Evolutionary conservation across 2,888 invertebrate genomes (phyloP).

Genomic region (Ophion ellenae): DNA sequence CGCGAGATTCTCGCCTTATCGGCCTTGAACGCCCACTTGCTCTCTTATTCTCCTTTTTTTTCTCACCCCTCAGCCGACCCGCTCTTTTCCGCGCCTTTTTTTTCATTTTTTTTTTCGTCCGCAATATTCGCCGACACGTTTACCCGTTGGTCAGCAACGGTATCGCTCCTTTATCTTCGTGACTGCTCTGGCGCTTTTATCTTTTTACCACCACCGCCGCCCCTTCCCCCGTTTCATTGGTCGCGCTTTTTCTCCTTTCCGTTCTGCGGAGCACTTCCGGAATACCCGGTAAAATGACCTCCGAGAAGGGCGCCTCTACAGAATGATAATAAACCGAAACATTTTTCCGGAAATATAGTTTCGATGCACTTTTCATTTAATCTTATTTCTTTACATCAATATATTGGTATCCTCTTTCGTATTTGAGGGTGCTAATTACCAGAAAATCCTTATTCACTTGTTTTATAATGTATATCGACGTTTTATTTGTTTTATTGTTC

Average conservation of each 20-base stretch:
- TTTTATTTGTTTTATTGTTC: too few species aligned
- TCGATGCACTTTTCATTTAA: too few species aligned
- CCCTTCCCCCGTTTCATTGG: slow-evolving; percentile 24
- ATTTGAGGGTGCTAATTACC: neutral
- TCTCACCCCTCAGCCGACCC: neutral
- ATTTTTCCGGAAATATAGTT: too few species aligned
- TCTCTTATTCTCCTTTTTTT: slow-evolving; percentile 8
- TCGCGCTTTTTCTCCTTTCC: neutral
- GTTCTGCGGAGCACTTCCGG: neutral
- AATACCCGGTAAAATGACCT: neutral
- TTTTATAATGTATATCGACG: neutral
- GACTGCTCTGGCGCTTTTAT: slow-evolving; percentile 26
- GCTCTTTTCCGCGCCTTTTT: neutral
- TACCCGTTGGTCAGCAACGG: slow-evolving; percentile 42
- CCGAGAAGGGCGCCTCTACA: neutral
- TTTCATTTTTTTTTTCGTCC: slow-evolving; percentile 13
- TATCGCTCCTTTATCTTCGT: slow-evolving; percentile 57
- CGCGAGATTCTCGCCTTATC: slow-evolving; percentile 34
- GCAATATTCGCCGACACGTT: slow-evolving; percentile 36
- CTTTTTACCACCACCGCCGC: neutral
- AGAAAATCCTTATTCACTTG: neutral
- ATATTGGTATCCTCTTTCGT: neutral
- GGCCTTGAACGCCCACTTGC: slow-evolving; percentile 37
- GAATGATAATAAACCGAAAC: neutral
- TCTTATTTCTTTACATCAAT: neutral